Base-by-base conservation (phyloP, 2,113 vertebrate genomes). In the Phoenicopterus ruber region DNA sequence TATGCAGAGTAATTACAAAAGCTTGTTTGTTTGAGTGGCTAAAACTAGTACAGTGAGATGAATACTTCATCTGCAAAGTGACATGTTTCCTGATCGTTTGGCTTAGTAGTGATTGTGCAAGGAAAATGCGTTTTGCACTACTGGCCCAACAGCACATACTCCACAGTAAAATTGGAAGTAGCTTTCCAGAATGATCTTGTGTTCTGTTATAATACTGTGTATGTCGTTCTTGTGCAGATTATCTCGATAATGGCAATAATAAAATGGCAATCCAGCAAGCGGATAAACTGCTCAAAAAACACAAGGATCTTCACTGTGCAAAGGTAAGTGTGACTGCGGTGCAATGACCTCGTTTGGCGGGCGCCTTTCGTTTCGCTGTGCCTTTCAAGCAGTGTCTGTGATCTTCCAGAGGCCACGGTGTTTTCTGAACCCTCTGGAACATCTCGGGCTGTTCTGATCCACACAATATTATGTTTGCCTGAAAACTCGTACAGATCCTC, bases 251-350 rank as follows among this genome's bases (percentile, higher is more conserved):
- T 99, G 99, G 99, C 97, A 99, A 99, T 98, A 99, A 99, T 97
- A 99, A 99, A 98, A 99, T 99, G 99, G 99, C 99, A 42, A 99
- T 99, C 97, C 99, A 99, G 97, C 99, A 99, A 96, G 99, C 99
- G 4, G 99, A 99, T 93, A 99, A 99, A 85, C 96, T 99, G 97
- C 98, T 99, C 92, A 99, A 99, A 97, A 99, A 99, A 95, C 99
- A 99, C 94, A 99, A 98, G 93, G 99, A 99, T 97, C 99, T 99
- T 96, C 99, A 99, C 98, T 99, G 99, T 97, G 99, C 99, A 61
- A 99, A 99, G 99, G 99, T 99, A 95, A 88, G 97, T 94, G 44
- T 12, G 61, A 18, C n/a, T 69, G 80, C 3, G 3, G 32, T 34
- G 38, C 16, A 11, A 31, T 5, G 40, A 21, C 28, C 65, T 46